Evolutionary conservation across 2,888 invertebrate genomes (phyloP).

Genomic region (Busseola fusca): DNA sequence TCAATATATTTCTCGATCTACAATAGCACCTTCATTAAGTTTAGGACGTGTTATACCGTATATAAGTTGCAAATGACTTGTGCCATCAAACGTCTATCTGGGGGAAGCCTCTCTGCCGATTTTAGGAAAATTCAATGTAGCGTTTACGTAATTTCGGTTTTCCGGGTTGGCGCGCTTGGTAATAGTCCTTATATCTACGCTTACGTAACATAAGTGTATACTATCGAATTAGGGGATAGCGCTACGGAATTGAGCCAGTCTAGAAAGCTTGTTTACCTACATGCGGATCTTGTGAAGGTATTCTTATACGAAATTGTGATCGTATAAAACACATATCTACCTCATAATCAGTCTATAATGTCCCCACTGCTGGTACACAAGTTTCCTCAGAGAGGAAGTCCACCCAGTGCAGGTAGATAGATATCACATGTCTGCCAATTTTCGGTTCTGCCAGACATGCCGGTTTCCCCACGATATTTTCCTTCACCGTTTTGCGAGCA

Average conservation of each 20-base stretch:
- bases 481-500: neutral
- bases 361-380: neutral
- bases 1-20: conserved; percentile 11
- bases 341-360: neutral
- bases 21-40: conserved; percentile 25
- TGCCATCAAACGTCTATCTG: conserved; percentile 45
- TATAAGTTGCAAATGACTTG: conserved; percentile 40
- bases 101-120: conserved; percentile 66
- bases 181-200: conserved; percentile 71
- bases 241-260: conserved; percentile 10
- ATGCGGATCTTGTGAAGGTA: conserved; percentile 2
- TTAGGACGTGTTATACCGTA: conserved; percentile 33
- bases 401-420: neutral
- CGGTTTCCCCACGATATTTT: neutral
- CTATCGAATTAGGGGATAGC: conserved; percentile 28
- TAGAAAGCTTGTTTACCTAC: conserved; percentile 8
- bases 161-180: conserved; percentile 82
- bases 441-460: neutral
- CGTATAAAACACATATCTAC: neutral
- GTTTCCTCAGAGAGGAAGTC: neutral
- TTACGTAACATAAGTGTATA: conserved; percentile 36
- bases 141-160: conserved; percentile 86
- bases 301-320: conserved; percentile 3
- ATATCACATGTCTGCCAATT: neutral
- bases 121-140: conserved; percentile 85